Percentiles rank a stretch among this genome's conserved stretches.
phyloP scores from a whole-genome alignment of 2,113 vertebrate genomes.

The Callopanchax toddi region DNA sequence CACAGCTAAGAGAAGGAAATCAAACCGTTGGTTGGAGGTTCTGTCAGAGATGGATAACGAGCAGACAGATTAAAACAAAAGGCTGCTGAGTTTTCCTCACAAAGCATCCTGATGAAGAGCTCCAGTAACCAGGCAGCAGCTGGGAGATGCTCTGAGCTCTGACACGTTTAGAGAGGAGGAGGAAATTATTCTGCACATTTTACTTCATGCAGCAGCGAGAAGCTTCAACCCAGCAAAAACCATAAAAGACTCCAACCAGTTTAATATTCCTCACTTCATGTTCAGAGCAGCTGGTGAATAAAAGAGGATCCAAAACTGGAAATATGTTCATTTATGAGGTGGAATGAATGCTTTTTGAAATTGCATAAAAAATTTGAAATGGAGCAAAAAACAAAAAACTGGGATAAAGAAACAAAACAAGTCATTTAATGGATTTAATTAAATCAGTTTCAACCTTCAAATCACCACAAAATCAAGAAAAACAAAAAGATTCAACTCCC shows the following conservation, averaged over 20 bases:
- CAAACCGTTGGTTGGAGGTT: slow-evolving; percentile 20
- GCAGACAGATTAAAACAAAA: slow-evolving; percentile 41
- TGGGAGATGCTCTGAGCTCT: slow-evolving; percentile 28
- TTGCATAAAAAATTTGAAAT: too few species aligned
- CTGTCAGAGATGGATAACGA: slow-evolving; percentile 34
- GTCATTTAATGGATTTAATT: too few species aligned
- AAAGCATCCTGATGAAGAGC: slow-evolving; percentile 54
- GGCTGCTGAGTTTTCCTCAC: slow-evolving; percentile 30
- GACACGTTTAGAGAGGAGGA: neutral
- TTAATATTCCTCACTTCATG: neutral
- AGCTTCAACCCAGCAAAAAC: too few species aligned
- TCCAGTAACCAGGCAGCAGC: slow-evolving; percentile 53
- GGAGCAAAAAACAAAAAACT: too few species aligned
- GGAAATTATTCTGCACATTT: neutral
- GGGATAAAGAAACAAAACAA: too few species aligned
- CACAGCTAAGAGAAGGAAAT: neutral
- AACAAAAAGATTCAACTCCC: too few species aligned
- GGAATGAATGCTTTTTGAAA: too few species aligned
- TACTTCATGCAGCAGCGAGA: neutral
- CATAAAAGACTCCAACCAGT: neutral
- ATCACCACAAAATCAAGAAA: too few species aligned
- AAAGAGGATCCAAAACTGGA: too few species aligned
- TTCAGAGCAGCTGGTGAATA: too few species aligned
- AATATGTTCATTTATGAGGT: too few species aligned
- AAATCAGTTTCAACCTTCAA: too few species aligned